Base-by-base conservation (phyloP, 2,888 invertebrate genomes). In the Tachina fera region DNA sequence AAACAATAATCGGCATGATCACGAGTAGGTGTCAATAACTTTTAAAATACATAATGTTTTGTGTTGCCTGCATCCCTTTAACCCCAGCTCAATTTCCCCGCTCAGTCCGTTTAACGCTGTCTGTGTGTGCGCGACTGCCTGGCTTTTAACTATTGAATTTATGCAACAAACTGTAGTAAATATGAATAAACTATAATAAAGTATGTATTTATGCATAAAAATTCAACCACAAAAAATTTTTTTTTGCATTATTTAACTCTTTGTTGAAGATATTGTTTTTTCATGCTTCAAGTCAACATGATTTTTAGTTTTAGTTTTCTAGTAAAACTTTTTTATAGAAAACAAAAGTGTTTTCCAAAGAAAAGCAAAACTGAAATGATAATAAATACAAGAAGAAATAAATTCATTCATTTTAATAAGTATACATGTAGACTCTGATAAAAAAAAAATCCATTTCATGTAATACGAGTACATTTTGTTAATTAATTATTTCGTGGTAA, bases 1-100 rank as follows among this genome's bases (percentile, higher is more conserved):
- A 65, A 86, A 84, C 84, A 87, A 87, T 87, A 86, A 88, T 88
- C 87, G 85, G 81, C 87, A 83, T 85, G 86, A 87, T 86, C 87
- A 87, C 87, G 86, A 87, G 87, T 87, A 88, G 87, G 87, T 88
- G 87, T 88, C 87, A 88, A 87, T 87, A 88, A 84, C 87, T 88
- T 86, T 81, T 75, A 87, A 88, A 87, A 79, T 86, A 80, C 86
- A 83, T 80, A 75, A 79, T 83, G 82, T 83, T 83, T 61, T 60
- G 16, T 70, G 53, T 31, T 39, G 10, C 14, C 31, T 60, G 10
- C 14, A 19, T 60, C 16, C 65, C 56, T 63, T 56, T 43, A 31
- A 31, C 31, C 31, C 31, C 31, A 31, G 49, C 13, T 14, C 47
- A 77, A 58, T 71, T 63, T 45, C 47, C 56, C 74, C 8, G 8